Conservation (phyloP, 2,888 invertebrate genomes). For the Melanostoma mellinum region DNA sequence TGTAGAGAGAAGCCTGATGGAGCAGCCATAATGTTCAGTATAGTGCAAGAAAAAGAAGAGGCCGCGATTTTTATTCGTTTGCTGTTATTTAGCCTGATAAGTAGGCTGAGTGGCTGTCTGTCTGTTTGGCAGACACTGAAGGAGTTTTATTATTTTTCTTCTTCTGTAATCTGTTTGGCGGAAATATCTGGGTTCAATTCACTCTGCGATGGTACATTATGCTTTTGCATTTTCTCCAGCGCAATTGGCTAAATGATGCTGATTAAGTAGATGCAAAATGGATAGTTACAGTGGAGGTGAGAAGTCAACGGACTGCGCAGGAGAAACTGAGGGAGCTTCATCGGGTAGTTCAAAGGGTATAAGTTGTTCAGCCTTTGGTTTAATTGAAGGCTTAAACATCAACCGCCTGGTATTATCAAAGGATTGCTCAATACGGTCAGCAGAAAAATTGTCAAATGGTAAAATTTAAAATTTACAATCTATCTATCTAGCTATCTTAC, state of each 20-base stretch:
- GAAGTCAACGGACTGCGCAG: conserved; percentile 1
- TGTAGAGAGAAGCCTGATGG: conserved; percentile 5
- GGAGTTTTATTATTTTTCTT: conserved; percentile 27
- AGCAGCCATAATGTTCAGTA: conserved; percentile 12
- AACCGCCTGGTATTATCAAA: no score
- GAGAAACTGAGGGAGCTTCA: no score
- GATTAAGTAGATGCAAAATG: conserved; percentile 53
- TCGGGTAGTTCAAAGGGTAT: no score
- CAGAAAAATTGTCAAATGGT: no score
- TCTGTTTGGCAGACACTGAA: conserved; percentile 60
- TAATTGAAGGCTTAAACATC: no score
- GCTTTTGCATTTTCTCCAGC: conserved; percentile 67
- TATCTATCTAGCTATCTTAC: no score
- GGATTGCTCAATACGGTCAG: no score
- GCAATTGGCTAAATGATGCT: conserved; percentile 63
- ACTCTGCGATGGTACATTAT: conserved; percentile 47
- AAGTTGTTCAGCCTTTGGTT: no score
- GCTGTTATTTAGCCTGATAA: conserved; percentile 67
- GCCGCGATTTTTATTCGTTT: conserved; percentile 58
- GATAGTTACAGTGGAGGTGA: conserved; percentile 27
- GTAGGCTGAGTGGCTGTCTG: conserved; percentile 72
- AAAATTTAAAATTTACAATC: no score
- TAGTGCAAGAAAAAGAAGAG: conserved; percentile 37
- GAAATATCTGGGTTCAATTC: conserved; percentile 42
- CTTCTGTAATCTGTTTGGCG: conserved; percentile 33